These are phyloP conservation scores for Dromococcyx pavoninus DNA, from an alignment of 2,797 vertebrate species.

Conservation along the genomic window DNA sequence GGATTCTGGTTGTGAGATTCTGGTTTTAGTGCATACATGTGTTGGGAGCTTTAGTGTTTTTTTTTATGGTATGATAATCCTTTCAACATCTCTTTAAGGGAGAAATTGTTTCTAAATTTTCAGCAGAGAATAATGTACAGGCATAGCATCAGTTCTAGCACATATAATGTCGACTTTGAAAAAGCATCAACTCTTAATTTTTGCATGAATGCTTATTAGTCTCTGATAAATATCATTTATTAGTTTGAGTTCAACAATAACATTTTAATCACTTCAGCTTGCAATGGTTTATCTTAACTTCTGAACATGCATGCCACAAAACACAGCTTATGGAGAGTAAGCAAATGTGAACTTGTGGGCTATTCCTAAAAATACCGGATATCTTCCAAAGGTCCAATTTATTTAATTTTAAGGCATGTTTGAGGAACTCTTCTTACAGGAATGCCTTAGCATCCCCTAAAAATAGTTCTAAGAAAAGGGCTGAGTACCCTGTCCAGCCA, in stretches of 20 bases:
- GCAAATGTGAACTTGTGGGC: background rate
- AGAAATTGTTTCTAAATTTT: background rate
- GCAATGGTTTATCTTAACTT: background rate
- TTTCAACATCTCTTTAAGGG: background rate
- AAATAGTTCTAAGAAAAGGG: background rate
- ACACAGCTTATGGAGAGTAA: background rate
- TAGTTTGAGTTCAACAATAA: background rate
- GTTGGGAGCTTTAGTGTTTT: background rate
- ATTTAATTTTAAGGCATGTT: background rate
- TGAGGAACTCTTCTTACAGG: background rate
- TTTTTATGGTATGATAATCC: background rate
- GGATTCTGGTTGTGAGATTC: background rate
- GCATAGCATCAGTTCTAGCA: background rate
- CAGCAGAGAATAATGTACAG: background rate
- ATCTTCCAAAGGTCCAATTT: background rate
- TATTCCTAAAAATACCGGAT: background rate
- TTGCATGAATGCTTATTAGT: background rate
- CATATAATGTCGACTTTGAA: background rate
- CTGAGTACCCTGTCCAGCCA: background rate
- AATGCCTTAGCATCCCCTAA: background rate
- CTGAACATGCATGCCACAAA: background rate
- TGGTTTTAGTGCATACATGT: accelerated
- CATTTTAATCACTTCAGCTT: background rate
- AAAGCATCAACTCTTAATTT: background rate
- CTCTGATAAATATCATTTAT: background rate